These are phyloP conservation scores for Miichthys miiuy DNA, from an alignment of 2,797 vertebrate species.

Conservation along the genomic window DNA sequence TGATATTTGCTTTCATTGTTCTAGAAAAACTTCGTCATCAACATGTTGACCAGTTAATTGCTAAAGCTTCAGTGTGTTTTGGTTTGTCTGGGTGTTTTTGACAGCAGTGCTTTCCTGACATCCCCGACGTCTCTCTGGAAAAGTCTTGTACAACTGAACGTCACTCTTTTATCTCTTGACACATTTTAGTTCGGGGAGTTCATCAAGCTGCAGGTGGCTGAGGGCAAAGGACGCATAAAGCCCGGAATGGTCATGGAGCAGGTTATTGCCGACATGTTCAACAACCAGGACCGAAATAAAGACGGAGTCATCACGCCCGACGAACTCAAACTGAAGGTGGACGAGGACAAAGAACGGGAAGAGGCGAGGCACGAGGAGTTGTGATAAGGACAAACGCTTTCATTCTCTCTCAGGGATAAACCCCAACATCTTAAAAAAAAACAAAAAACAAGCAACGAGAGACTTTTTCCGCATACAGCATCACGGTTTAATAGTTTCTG, in stretches of 20 bases:
- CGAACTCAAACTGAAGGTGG: constrained; percentile 94
- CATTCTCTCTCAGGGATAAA: constrained; percentile 75
- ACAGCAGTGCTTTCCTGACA: not conserved
- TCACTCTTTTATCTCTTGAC: not conserved
- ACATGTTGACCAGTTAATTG: not conserved
- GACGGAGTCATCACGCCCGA: constrained; percentile 90
- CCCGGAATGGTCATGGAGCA: constrained; percentile 88
- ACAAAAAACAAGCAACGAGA: constrained; percentile 20
- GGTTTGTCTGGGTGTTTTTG: too few species aligned
- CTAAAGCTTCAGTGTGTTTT: not conserved
- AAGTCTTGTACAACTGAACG: not conserved
- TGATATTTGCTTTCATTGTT: too few species aligned
- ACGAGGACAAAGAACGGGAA: constrained; percentile 89
- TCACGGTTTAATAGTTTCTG: constrained; percentile 55
- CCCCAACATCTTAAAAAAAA: constrained; percentile 47
- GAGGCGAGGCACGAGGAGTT: constrained; percentile 90
- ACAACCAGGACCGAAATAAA: constrained; percentile 94
- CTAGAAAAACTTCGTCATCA: too few species aligned
- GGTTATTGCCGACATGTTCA: constrained; percentile 93
- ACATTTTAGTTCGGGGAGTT: constrained; percentile 90
- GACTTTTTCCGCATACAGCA: constrained; percentile 42
- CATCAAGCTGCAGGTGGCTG: constrained; percentile 90
- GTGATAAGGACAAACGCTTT: constrained; percentile 76
- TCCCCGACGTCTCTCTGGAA: not conserved
- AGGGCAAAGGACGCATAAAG: constrained; percentile 92